These are phyloP conservation scores for Smittia sp. DNA, from an alignment of 2,888 invertebrate species.

Conservation along the genomic window DNA sequence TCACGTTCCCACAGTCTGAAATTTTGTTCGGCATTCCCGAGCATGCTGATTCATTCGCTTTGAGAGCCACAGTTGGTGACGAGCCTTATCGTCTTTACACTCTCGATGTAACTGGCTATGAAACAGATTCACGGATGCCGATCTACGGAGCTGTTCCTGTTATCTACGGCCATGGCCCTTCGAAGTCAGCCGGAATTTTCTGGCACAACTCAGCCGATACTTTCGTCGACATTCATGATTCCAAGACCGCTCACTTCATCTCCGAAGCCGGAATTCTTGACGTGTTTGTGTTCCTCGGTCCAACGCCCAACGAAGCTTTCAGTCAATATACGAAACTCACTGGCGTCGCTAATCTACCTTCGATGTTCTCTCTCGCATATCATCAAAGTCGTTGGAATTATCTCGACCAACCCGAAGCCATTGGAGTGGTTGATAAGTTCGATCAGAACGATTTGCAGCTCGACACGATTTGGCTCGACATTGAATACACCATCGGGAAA, in stretches of 20 bases:
- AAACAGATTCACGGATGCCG: slow-evolving; percentile 91
- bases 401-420: slow-evolving; percentile 92
- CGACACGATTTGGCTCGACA: slow-evolving; percentile 97
- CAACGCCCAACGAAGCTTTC: slow-evolving; percentile 78
- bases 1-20: slow-evolving; percentile 86
- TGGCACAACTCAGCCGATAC: slow-evolving; percentile 99
- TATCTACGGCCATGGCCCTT: slow-evolving; percentile 84
- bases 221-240: slow-evolving; percentile 88
- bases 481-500: slow-evolving; percentile 96
- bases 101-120: slow-evolving; percentile 97
- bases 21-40: slow-evolving; percentile 90
- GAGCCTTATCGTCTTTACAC: slow-evolving; percentile 96
- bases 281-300: slow-evolving; percentile 87
- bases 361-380: slow-evolving; percentile 85
- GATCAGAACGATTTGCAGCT: slow-evolving; percentile 90
- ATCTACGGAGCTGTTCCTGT: slow-evolving; percentile 94
- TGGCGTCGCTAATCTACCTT: slow-evolving; percentile 86
- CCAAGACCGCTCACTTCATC: slow-evolving; percentile 81
- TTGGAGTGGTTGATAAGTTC: slow-evolving; percentile 76
- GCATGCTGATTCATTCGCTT: slow-evolving; percentile 86
- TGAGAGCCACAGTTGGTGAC: slow-evolving; percentile 72
- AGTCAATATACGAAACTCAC: slow-evolving; percentile 85
- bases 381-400: slow-evolving; percentile 99
- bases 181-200: slow-evolving; percentile 80
- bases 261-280: slow-evolving; percentile 95